Conservation (phyloP, 1,140 invertebrate genomes). For the Cardiocondyla obscurior region DNA sequence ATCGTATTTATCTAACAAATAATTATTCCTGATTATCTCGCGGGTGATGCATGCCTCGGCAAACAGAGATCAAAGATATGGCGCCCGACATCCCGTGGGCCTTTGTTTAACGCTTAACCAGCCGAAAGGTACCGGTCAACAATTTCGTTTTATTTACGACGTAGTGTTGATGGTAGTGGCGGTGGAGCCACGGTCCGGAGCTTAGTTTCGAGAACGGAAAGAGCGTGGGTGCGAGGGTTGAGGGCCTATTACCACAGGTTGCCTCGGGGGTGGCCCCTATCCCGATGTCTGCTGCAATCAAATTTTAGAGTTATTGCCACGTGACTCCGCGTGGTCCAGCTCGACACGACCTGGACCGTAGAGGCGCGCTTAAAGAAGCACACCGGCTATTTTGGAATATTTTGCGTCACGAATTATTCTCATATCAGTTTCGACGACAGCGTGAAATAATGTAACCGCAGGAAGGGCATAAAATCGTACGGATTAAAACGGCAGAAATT, state of each 20-base stretch:
- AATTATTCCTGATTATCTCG: constrained; percentile 81
- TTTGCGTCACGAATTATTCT: constrained; percentile 17
- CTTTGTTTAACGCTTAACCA: constrained; percentile 80
- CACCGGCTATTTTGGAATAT: constrained; percentile 26
- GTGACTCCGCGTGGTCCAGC: constrained; percentile 55
- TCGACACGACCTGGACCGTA: constrained; percentile 52
- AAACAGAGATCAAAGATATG: constrained; percentile 80
- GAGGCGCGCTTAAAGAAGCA: constrained; percentile 25
- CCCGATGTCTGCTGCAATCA: constrained; percentile 77
- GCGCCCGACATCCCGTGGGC: constrained; percentile 69
- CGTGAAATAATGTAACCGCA: not conserved
- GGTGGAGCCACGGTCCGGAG: not conserved
- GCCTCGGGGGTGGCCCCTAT: constrained; percentile 74
- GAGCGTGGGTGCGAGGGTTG: constrained; percentile 78
- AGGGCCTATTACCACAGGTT: constrained; percentile 77
- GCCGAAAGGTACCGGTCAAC: constrained; percentile 76
- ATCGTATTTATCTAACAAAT: constrained; percentile 82
- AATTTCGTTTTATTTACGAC: constrained; percentile 82
- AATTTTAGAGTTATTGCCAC: constrained; percentile 81
- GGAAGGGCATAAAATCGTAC: not conserved
- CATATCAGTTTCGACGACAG: not conserved
- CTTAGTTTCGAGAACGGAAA: constrained; percentile 8
- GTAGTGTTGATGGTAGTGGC: constrained; percentile 53
- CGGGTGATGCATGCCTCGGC: constrained; percentile 76
- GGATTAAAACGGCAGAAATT: not conserved